phyloP scores from a whole-genome alignment of 1,140 invertebrate genomes.

The Cyclina sinensis region DNA sequence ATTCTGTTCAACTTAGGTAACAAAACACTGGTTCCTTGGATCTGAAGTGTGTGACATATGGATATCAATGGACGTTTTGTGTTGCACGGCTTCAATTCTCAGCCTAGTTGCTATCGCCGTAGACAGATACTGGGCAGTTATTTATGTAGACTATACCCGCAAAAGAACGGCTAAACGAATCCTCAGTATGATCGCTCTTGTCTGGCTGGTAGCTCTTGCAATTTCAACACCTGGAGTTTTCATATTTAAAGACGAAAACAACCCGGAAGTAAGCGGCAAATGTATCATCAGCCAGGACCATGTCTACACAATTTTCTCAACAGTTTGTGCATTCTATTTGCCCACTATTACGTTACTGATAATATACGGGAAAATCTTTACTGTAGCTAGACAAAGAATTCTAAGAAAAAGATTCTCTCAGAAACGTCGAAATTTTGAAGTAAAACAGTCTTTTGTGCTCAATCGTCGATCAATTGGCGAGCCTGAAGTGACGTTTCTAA shows the following conservation, averaged over 20 bases:
- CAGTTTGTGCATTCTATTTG: conserved; percentile 86
- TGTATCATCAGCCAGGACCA: conserved; percentile 85
- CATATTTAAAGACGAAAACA: conserved; percentile 82
- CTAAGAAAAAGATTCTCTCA: conserved; percentile 79
- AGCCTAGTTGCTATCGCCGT: conserved; percentile 97
- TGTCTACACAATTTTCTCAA: conserved; percentile 86
- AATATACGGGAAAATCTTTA: conserved; percentile 86
- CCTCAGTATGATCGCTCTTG: conserved; percentile 95
- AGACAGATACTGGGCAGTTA: conserved; percentile 98
- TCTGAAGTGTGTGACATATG: conserved; percentile 96
- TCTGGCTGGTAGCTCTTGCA: conserved; percentile 94
- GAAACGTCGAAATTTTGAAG: conserved; percentile 32
- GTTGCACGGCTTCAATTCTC: conserved; percentile 97
- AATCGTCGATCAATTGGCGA: conserved; percentile 70
- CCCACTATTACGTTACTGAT: conserved; percentile 85
- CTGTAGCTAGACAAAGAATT: conserved; percentile 83
- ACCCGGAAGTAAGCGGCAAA: conserved; percentile 75
- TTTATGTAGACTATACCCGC: conserved; percentile 97
- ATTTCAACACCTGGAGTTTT: conserved; percentile 96
- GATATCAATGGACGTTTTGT: conserved; percentile 97
- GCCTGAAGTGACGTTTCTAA: conserved; percentile 82
- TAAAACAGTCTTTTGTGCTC: conserved; percentile 56
- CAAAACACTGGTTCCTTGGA: conserved; percentile 89
- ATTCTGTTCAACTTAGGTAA: neutral
- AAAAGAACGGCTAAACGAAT: conserved; percentile 93